These are phyloP conservation scores for Dicrurus megarhynchus DNA, from an alignment of 2,113 vertebrate species.

Conservation along the genomic window DNA sequence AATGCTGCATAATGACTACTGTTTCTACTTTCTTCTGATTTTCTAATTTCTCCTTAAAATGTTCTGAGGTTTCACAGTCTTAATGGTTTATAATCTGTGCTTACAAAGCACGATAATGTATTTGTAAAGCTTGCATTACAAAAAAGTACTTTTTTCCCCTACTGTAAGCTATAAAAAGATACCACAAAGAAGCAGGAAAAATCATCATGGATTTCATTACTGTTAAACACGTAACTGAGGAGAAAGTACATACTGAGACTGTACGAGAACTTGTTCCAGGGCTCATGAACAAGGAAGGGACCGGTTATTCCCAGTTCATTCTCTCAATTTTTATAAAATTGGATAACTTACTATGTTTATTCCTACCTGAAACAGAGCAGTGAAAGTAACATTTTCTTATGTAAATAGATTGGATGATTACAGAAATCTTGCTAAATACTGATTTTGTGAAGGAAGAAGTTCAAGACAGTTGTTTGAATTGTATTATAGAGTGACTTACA, in stretches of 20 bases:
- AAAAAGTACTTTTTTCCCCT: not conserved
- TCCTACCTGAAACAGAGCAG: not conserved
- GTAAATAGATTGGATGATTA: not conserved
- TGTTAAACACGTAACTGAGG: not conserved
- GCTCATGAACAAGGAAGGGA: not conserved
- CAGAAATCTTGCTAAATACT: slow-evolving; percentile 16
- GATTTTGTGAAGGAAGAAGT: not conserved
- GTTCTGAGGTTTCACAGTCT: not conserved
- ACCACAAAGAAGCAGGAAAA: not conserved
- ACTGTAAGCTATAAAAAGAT: not conserved
- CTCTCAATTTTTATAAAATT: not conserved
- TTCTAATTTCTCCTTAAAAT: not conserved
- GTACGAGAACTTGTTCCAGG: not conserved
- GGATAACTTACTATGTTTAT: not conserved
- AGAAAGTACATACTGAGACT: not conserved
- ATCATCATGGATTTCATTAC: not conserved
- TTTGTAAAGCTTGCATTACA: not conserved
- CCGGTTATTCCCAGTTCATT: not conserved
- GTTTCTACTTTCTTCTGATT: not conserved
- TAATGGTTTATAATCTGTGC: not conserved
- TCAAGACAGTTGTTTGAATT: not conserved
- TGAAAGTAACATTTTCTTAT: slow-evolving; percentile 1
- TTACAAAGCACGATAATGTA: not conserved
- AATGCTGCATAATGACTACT: not conserved
- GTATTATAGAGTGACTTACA: not conserved